Evolutionary conservation across 1,140 invertebrate genomes (phyloP).

Genomic region (Melanaphis sacchari): DNA sequence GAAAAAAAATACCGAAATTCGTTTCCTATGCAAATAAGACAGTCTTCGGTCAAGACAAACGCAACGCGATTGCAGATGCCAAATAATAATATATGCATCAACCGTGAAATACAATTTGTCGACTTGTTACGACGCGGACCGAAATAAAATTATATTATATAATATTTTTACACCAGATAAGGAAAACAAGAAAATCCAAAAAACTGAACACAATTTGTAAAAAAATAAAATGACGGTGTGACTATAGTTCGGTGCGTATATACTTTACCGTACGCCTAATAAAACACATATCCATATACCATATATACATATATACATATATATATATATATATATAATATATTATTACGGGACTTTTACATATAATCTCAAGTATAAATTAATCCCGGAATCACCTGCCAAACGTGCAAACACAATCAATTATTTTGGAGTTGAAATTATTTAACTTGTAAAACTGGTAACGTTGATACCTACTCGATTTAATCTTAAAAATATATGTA

Average conservation of each 20-base stretch:
- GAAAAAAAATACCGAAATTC: constrained; percentile 1
- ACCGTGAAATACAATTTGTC: constrained; percentile 36
- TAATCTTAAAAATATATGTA: constrained; percentile 6
- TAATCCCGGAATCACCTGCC: neutral
- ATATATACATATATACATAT: neutral
- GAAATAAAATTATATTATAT: neutral
- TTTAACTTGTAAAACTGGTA: constrained; percentile 29
- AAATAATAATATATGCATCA: constrained; percentile 5
- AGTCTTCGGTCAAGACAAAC: neutral
- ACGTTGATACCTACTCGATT: neutral
- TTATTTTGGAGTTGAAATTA: neutral
- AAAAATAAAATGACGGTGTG: neutral
- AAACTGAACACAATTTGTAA: neutral
- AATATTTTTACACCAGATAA: neutral
- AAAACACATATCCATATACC: neutral
- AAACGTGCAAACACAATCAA: constrained; percentile 13
- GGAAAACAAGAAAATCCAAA: neutral
- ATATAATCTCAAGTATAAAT: neutral
- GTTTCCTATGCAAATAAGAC: constrained; percentile 44
- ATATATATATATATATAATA: neutral
- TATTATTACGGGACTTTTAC: neutral
- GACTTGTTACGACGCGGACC: neutral
- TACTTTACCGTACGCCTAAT: neutral
- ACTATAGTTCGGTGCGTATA: neutral
- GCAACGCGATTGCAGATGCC: neutral